These are phyloP conservation scores for Furcifer pardalis DNA, from an alignment of 2,797 vertebrate genomes.

Conservation along the genomic window DNA sequence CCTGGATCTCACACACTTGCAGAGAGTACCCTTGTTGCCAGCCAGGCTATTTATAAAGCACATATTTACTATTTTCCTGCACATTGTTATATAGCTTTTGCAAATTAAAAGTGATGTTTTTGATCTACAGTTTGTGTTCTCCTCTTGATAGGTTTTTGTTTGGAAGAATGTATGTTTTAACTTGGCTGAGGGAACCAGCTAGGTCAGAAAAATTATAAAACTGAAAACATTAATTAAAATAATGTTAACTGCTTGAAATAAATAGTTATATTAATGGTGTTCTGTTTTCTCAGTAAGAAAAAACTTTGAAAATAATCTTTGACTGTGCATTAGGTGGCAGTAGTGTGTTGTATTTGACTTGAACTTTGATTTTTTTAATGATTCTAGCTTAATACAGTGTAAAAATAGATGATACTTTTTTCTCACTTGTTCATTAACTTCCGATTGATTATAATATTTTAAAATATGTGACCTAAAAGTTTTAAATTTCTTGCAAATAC, in stretches of 20 bases:
- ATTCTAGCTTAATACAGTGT: constrained; percentile 34
- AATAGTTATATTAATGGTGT: background rate
- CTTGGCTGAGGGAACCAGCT: background rate
- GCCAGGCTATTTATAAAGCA: background rate
- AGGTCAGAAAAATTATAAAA: background rate
- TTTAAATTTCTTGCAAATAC: background rate
- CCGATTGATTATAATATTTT: constrained; percentile 40
- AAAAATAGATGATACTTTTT: constrained; percentile 41
- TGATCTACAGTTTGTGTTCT: background rate
- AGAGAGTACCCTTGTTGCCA: background rate
- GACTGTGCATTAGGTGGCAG: constrained; percentile 88
- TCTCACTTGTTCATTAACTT: constrained; percentile 38
- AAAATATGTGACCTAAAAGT: constrained; percentile 4
- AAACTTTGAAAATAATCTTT: constrained; percentile 39
- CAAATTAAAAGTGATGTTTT: fast-evolving
- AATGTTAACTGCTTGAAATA: fast-evolving
- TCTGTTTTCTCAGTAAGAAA: fast-evolving
- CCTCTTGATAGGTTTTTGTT: background rate
- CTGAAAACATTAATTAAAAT: constrained; percentile 10
- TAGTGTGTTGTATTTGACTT: constrained; percentile 81
- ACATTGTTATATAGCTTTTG: background rate
- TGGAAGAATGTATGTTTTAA: background rate
- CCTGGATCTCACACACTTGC: background rate
- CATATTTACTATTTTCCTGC: background rate
- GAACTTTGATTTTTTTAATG: constrained; percentile 47